Conservation (phyloP, 37 sponge, comb jelly and placozoan genomes). For the Agelas oroides region DNA sequence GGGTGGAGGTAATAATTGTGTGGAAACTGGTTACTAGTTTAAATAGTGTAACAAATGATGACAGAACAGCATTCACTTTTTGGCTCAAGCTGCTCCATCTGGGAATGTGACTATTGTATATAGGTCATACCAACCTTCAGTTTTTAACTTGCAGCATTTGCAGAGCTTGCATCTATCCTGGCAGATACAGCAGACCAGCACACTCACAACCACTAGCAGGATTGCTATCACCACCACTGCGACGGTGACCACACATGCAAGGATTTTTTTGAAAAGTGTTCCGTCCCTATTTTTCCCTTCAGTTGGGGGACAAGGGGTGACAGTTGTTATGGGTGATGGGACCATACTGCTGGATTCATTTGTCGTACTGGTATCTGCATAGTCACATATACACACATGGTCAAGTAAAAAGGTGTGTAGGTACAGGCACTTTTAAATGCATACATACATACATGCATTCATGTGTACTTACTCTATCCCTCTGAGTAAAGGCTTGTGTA, state of each 20-base stretch:
- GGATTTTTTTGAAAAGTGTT: background rate
- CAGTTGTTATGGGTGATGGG: background rate
- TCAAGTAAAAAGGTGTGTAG: too few species aligned
- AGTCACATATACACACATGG: too few species aligned
- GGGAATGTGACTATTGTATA: too few species aligned
- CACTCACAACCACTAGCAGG: background rate
- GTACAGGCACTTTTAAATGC: too few species aligned
- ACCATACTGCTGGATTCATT: background rate
- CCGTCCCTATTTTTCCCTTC: background rate
- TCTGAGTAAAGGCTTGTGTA: too few species aligned
- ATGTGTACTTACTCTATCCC: too few species aligned
- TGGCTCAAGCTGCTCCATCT: too few species aligned
- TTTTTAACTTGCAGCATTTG: background rate
- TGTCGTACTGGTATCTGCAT: constrained; percentile 24
- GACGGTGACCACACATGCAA: constrained; percentile 1
- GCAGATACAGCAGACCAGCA: constrained; percentile 22
- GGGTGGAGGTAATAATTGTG: too few species aligned
- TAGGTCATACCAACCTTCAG: background rate
- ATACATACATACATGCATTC: too few species aligned
- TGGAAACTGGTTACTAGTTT: too few species aligned
- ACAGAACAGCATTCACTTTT: too few species aligned
- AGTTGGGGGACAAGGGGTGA: background rate
- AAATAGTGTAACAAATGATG: too few species aligned
- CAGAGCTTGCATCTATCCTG: background rate
- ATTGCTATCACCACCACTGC: constrained; percentile 19